Percentiles rank a stretch among this genome's conserved stretches.
Evolutionary conservation across 1,140 invertebrate species (phyloP).

Genomic region (Drosophila grimshawi): DNA sequence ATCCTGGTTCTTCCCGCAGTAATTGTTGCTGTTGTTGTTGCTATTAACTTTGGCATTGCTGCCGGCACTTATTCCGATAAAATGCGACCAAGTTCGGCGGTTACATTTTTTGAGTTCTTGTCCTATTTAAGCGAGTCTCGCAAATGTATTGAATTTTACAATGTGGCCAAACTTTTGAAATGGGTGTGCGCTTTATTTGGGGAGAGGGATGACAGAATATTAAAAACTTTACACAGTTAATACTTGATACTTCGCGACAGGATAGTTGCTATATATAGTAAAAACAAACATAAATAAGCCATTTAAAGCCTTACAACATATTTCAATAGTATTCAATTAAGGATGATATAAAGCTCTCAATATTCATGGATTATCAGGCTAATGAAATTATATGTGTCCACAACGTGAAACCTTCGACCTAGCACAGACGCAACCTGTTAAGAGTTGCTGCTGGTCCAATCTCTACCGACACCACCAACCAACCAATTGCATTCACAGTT

Average conservation of each 20-base stretch:
- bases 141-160: constrained; percentile 61
- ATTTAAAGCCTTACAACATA: not conserved
- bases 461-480: not conserved
- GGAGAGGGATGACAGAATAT: not conserved
- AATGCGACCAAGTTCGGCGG: constrained; percentile 28
- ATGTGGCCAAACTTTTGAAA: constrained; percentile 28
- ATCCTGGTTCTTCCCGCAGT: constrained; percentile 3
- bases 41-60: constrained; percentile 38
- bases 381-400: constrained; percentile 51
- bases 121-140: constrained; percentile 31
- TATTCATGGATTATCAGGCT: constrained; percentile 32
- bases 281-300: not conserved
- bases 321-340: constrained; percentile 31
- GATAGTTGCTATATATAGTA: not conserved
- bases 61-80: constrained; percentile 58
- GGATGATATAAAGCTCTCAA: constrained; percentile 26
- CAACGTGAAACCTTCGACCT: constrained; percentile 3
- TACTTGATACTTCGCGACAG: too few species aligned
- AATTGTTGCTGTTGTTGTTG: constrained; percentile 19
- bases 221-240: constrained; percentile 10
- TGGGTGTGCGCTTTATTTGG: not conserved
- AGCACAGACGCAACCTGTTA: constrained; percentile 15
- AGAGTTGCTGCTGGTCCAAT: constrained; percentile 12
- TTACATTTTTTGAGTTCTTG: constrained; percentile 17
- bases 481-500: not conserved